phyloP scores from a whole-genome alignment of 37 sponge, comb jelly and placozoan genomes.

The Oscarella lobularis region DNA sequence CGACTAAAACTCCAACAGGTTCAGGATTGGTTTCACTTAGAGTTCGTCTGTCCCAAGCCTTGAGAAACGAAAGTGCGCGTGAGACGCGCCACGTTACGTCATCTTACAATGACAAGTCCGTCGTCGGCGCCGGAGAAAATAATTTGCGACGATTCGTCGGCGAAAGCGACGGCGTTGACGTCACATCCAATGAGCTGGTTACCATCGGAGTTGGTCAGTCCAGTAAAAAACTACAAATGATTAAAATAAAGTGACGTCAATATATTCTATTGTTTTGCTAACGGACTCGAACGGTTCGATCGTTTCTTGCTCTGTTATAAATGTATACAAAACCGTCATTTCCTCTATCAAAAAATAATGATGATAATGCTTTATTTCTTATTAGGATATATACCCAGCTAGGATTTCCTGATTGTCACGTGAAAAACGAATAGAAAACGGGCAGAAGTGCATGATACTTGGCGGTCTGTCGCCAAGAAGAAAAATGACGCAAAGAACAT shows the following conservation, averaged over 20 bases:
- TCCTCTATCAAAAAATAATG: conserved; percentile 14
- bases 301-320: conserved; percentile 32
- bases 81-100: too few relatives aligned
- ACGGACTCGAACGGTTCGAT: conserved; percentile 36
- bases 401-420: conserved; percentile 41
- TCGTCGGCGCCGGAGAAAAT: conserved; percentile 70
- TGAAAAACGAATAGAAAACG: conserved; percentile 35
- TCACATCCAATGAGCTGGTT: too few relatives aligned
- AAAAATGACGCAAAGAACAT: too few relatives aligned
- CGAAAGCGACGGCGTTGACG: conserved; percentile 46
- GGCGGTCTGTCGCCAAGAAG: conserved; percentile 16
- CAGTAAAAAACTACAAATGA: too few relatives aligned
- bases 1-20: conserved; percentile 73
- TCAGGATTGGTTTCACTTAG: conserved; percentile 20
- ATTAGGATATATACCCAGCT: conserved; percentile 60
- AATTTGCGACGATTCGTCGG: conserved; percentile 31
- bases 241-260: too few relatives aligned
- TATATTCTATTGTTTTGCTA: too few relatives aligned
- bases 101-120: conserved; percentile 9
- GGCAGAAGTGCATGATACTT: conserved; percentile 23
- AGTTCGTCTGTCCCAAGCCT: conserved; percentile 77
- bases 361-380: too few relatives aligned
- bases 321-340: conserved; percentile 66
- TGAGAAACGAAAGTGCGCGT: too few relatives aligned
- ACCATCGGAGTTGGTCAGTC: conserved; percentile 69